Percentiles rank a stretch among this genome's conserved stretches.
phyloP scores from a whole-genome alignment of 2,888 invertebrate genomes.

The Lissocephala sabroskyi region DNA sequence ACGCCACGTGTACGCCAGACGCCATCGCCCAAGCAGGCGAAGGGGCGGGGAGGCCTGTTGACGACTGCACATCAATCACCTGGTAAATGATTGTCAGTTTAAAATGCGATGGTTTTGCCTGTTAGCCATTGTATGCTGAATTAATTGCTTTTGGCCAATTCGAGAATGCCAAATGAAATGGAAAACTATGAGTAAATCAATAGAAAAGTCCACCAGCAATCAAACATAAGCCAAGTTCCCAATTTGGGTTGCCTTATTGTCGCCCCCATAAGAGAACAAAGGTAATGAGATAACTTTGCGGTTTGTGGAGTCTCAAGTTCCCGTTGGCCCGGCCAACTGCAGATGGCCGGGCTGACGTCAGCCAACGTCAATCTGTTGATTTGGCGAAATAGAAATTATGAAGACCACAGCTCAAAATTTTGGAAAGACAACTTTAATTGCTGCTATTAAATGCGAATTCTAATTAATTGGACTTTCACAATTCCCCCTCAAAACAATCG shows the following conservation, averaged over 20 bases:
- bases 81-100: conserved; percentile 5
- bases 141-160: conserved; percentile 25
- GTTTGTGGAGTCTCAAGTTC: too few species aligned
- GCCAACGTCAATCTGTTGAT: too few species aligned
- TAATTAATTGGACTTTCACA: conserved; percentile 29
- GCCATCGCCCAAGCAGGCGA: not conserved
- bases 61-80: conserved; percentile 28
- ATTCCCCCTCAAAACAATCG: too few species aligned
- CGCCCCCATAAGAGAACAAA: too few species aligned
- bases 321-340: too few species aligned
- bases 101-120: not conserved
- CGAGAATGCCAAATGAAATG: conserved; percentile 26
- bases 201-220: conserved; percentile 10
- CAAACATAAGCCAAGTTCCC: too few species aligned
- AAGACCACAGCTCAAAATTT: too few species aligned
- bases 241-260: too few species aligned
- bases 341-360: too few species aligned
- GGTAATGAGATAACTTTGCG: too few species aligned
- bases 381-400: too few species aligned
- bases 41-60: not conserved
- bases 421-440: conserved; percentile 27
- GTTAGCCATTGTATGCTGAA: conserved; percentile 26
- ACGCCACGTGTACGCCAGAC: too few species aligned
- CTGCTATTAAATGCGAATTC: conserved; percentile 15
- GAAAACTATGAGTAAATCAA: conserved; percentile 18